Evolutionary conservation across 2,113 vertebrate species (phyloP).

Genomic region (Sus scrofa): DNA sequence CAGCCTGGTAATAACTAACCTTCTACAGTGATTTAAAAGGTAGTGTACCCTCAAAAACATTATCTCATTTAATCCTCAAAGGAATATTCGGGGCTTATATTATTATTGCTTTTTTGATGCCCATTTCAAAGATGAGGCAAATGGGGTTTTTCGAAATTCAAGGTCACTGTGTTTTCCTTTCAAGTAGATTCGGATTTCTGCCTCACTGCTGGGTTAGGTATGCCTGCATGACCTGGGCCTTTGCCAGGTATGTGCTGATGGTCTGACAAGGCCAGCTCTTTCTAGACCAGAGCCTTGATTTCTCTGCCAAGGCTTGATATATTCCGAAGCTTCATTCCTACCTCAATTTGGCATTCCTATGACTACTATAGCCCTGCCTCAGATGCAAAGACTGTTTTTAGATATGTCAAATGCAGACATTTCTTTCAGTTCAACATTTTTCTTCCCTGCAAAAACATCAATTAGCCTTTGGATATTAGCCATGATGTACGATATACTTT

Average conservation of each 20-base stretch:
- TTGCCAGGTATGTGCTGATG: neutral
- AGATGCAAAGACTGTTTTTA: neutral
- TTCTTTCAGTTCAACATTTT: conserved; percentile 48
- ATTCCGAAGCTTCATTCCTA: neutral
- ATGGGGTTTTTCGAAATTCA: conserved; percentile 12
- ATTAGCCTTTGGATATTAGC: neutral
- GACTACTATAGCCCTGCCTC: neutral
- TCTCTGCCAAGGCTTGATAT: neutral
- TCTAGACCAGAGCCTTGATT: neutral
- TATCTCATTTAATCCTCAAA: neutral
- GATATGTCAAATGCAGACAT: neutral
- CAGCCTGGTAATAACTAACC: neutral
- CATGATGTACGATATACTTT: neutral
- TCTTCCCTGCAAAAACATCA: conserved; percentile 9
- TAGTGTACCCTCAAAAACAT: neutral
- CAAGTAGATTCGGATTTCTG: neutral
- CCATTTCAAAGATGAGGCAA: conserved; percentile 7
- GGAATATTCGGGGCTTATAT: neutral
- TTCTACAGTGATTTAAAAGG: neutral
- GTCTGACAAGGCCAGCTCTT: neutral
- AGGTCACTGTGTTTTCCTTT: neutral
- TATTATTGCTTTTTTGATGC: neutral
- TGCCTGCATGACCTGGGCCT: neutral
- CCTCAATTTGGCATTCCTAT: neutral
- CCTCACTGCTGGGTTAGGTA: neutral